phyloP scores from a whole-genome alignment of 2,888 invertebrate genomes.

The Pheosia tremula region DNA sequence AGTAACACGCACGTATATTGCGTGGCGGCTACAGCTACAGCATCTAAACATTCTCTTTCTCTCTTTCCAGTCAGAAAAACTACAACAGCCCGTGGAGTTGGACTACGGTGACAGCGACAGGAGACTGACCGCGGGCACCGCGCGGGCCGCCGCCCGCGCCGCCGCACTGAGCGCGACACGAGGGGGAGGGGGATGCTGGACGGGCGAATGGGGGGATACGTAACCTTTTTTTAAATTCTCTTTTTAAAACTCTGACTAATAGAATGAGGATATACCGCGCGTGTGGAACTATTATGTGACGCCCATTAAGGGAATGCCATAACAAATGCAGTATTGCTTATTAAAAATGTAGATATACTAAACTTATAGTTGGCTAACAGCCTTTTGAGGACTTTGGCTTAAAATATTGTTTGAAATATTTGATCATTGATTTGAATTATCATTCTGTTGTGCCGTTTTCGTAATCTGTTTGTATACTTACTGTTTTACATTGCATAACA shows the following conservation, averaged over 20 bases:
- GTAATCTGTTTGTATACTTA: too few species aligned
- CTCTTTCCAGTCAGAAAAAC: slow-evolving; percentile 84
- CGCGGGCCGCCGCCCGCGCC: slow-evolving; percentile 79
- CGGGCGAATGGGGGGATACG: slow-evolving; percentile 5
- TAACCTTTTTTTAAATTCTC: not conserved
- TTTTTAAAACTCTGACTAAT: not conserved
- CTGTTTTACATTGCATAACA: too few species aligned
- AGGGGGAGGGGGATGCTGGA: slow-evolving; percentile 13
- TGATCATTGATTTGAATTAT: too few species aligned
- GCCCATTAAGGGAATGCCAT: too few species aligned
- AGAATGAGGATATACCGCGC: too few species aligned
- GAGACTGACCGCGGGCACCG: slow-evolving; percentile 86
- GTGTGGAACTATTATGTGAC: not conserved
- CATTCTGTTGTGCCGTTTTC: too few species aligned
- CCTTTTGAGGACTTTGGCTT: too few species aligned
- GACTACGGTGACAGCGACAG: slow-evolving; percentile 86
- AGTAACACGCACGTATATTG: too few species aligned
- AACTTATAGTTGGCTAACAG: too few species aligned
- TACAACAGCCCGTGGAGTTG: slow-evolving; percentile 87
- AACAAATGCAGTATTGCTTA: too few species aligned
- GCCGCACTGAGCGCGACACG: slow-evolving; percentile 60
- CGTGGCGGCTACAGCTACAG: not conserved
- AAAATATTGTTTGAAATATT: too few species aligned
- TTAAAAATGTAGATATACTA: too few species aligned
- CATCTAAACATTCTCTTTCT: slow-evolving; percentile 31